Evolutionary conservation across 2,888 invertebrate species (phyloP).

Genomic region (Atrina japonica): DNA sequence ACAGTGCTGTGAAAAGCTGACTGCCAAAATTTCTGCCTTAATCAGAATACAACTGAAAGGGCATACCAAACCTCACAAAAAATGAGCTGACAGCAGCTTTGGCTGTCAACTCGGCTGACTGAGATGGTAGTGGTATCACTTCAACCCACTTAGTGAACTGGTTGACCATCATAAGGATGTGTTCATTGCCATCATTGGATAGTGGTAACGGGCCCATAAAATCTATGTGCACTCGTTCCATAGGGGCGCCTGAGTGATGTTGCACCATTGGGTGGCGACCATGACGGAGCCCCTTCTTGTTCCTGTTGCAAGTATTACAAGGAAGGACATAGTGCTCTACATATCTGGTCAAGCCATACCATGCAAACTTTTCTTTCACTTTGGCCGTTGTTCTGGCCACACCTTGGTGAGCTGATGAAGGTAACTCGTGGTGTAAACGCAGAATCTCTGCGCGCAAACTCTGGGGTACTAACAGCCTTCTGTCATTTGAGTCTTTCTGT

Average conservation of each 20-base stretch:
- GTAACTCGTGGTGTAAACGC: background rate
- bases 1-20: constrained; percentile 32
- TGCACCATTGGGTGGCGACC: too few species aligned
- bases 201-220: constrained; percentile 32
- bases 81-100: constrained; percentile 27
- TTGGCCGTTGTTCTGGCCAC: constrained; percentile 1
- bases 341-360: background rate
- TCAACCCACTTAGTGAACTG: constrained; percentile 41
- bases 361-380: background rate
- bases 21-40: constrained; percentile 39
- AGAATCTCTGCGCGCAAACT: background rate
- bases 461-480: background rate
- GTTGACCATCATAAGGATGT: constrained; percentile 32
- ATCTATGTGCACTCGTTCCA: constrained; percentile 32
- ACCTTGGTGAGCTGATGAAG: constrained; percentile 9
- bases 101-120: constrained; percentile 33
- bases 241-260: constrained; percentile 85
- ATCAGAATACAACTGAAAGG: constrained; percentile 29
- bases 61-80: constrained; percentile 30
- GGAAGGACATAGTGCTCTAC: background rate
- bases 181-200: constrained; percentile 18
- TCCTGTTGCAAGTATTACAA: background rate
- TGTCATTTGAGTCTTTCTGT: background rate
- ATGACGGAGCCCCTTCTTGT: too few species aligned
- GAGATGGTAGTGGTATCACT: constrained; percentile 28